Evolutionary conservation across 2,113 vertebrate genomes (phyloP).

Genomic region (Trematocara zebra): DNA sequence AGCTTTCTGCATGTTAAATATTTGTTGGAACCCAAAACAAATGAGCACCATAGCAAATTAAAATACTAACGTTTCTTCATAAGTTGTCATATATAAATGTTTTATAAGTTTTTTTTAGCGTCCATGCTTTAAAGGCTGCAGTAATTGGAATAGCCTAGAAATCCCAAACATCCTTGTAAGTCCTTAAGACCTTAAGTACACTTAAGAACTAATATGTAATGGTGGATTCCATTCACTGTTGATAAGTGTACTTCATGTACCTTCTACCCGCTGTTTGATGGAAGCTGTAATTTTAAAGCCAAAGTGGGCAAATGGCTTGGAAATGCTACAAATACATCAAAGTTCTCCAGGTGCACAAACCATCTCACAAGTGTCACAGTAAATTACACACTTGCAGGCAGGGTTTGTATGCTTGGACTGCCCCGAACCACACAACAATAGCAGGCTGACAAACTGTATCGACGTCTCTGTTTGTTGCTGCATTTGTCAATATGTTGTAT

Average conservation of each 20-base stretch:
- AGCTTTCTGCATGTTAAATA: background rate
- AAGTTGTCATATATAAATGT: background rate
- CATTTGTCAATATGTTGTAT: background rate
- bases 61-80: background rate
- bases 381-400: background rate
- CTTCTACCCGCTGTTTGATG: background rate
- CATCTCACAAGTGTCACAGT: background rate
- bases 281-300: background rate
- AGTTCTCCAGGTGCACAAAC: background rate
- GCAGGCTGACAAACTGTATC: background rate
- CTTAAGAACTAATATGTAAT: background rate
- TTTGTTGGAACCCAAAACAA: background rate
- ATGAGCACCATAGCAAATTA: background rate
- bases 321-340: background rate
- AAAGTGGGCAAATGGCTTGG: background rate
- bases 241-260: background rate
- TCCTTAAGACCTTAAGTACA: conserved; percentile 5
- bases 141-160: background rate
- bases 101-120: background rate
- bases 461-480: background rate
- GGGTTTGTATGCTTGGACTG: background rate
- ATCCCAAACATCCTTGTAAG: background rate
- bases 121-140: background rate
- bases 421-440: background rate
- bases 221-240: background rate